phyloP scores from a whole-genome alignment of 2,888 invertebrate genomes.

The Drosophila longiperda region DNA sequence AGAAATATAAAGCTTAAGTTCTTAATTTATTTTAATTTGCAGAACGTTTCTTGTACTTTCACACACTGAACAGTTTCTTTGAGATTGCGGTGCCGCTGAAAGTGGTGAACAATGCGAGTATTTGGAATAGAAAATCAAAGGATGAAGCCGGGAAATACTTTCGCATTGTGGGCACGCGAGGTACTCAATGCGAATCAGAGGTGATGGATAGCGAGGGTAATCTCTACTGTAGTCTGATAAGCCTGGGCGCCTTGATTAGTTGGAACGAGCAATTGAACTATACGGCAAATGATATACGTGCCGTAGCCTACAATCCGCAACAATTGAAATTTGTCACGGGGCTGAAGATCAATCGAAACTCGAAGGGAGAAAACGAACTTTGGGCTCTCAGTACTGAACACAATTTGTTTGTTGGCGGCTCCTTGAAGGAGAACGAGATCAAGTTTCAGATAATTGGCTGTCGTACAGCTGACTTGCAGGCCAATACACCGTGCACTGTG shows the following conservation, averaged over 20 bases:
- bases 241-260: constrained; percentile 89
- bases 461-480: constrained; percentile 76
- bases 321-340: constrained; percentile 91
- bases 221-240: constrained; percentile 89
- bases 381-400: constrained; percentile 87
- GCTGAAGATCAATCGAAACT: constrained; percentile 88
- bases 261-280: constrained; percentile 90
- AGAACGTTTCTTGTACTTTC: constrained; percentile 87
- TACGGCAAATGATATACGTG: constrained; percentile 85
- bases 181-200: constrained; percentile 90
- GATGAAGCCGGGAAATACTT: constrained; percentile 85
- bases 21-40: background rate
- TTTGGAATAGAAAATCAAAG: constrained; percentile 85
- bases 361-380: constrained; percentile 87
- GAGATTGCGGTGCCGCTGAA: constrained; percentile 87
- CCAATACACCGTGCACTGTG: constrained; percentile 77
- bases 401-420: constrained; percentile 69
- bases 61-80: constrained; percentile 87
- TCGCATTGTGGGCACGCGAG: constrained; percentile 86
- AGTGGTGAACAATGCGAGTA: constrained; percentile 86
- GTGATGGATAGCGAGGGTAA: constrained; percentile 90
- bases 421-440: constrained; percentile 83
- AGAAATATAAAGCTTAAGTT: background rate
- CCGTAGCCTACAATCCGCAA: constrained; percentile 87
- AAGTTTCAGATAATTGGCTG: constrained; percentile 90